Percentiles rank a stretch among this genome's conserved stretches.
These are phyloP conservation scores for Tragelaphus scriptus DNA, from an alignment of 2,113 vertebrate genomes.

Conservation along the genomic window DNA sequence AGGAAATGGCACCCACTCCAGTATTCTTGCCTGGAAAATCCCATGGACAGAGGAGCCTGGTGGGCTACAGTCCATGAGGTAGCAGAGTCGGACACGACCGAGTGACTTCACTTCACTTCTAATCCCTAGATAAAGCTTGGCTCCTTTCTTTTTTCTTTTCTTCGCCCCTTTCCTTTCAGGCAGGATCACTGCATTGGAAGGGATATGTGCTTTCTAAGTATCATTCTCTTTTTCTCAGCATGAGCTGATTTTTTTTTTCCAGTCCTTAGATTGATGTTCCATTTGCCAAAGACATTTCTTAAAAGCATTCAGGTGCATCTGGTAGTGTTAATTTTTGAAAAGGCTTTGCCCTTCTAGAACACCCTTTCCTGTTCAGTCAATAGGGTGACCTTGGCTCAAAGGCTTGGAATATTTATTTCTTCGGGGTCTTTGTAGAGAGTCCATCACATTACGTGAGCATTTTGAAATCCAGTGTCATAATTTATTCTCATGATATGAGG, in stretches of 20 bases:
- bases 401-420: not conserved
- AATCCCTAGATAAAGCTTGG: not conserved
- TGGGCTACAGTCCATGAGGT: too few species aligned
- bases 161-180: not conserved
- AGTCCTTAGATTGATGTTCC: conserved; percentile 5
- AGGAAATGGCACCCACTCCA: too few species aligned
- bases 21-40: too few species aligned
- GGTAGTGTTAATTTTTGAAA: conserved; percentile 52
- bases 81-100: too few species aligned
- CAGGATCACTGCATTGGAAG: not conserved
- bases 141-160: not conserved
- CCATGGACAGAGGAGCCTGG: too few species aligned
- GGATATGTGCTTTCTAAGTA: not conserved
- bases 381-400: conserved; percentile 35
- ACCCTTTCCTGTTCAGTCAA: conserved; percentile 47
- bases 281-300: conserved; percentile 24
- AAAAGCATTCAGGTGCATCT: conserved; percentile 52
- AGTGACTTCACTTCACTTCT: too few species aligned
- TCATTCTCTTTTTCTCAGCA: not conserved
- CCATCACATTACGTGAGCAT: not conserved
- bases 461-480: conserved; percentile 42
- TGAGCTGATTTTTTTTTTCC: not conserved
- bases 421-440: not conserved
- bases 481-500: not conserved
- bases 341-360: conserved; percentile 24